A percentile compares a stretch with the other conserved stretches of the same genome.
Evolutionary conservation across 2,888 invertebrate genomes (phyloP).

Genomic region (Hyposoter didymator): DNA sequence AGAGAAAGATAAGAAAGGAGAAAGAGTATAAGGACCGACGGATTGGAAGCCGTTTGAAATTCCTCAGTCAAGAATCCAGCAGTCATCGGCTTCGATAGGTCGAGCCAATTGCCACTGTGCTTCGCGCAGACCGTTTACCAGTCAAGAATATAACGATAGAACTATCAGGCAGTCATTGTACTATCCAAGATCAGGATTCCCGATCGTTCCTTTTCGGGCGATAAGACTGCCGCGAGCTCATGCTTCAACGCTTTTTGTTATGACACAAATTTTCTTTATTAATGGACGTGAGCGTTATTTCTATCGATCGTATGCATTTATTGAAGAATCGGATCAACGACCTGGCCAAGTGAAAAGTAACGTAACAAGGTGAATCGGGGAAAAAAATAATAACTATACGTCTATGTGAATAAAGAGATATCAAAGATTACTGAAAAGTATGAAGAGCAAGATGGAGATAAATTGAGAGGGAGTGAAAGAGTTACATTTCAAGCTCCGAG

Average conservation of each 20-base stretch:
- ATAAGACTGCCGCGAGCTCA: conserved; percentile 30
- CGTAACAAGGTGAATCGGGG: conserved; percentile 10
- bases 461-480: conserved; percentile 33
- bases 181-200: conserved; percentile 41
- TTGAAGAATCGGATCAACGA: conserved; percentile 18
- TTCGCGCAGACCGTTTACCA: conserved; percentile 23
- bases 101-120: conserved; percentile 69
- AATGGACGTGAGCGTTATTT: conserved; percentile 21
- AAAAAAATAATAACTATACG: not conserved
- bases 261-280: conserved; percentile 43
- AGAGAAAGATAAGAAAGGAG: conserved; percentile 23
- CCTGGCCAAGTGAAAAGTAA: conserved; percentile 35
- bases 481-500: conserved; percentile 55
- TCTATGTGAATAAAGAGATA: conserved; percentile 22
- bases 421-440: conserved; percentile 16
- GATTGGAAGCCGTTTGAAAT: conserved; percentile 60
- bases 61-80: conserved; percentile 65
- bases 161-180: conserved; percentile 52
- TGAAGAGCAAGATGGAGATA: conserved; percentile 17
- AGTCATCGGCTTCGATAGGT: conserved; percentile 69
- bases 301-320: conserved; percentile 20
- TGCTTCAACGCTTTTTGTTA: conserved; percentile 55
- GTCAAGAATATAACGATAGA: conserved; percentile 48
- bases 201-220: conserved; percentile 61
- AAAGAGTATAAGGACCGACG: conserved; percentile 6